phyloP scores from a whole-genome alignment of 2,888 invertebrate species.

The Phengaris arion region DNA sequence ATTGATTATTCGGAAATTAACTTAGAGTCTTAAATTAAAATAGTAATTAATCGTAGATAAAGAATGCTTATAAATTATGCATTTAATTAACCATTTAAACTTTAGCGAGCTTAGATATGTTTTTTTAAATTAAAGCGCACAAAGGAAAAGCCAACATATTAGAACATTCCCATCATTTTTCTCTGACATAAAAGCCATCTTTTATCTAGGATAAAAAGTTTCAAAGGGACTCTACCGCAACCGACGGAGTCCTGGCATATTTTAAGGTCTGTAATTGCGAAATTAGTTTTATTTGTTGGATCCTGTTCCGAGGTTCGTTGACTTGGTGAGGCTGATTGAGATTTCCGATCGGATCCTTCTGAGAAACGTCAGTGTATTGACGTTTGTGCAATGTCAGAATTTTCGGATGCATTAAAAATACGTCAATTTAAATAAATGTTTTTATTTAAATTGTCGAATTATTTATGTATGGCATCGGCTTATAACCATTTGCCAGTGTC shows the following conservation, averaged over 20 bases:
- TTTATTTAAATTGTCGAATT: too few relatives aligned
- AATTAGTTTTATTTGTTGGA: constrained; percentile 41
- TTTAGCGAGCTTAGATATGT: background rate
- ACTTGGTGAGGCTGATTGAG: constrained; percentile 29
- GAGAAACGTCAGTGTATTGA: constrained; percentile 14
- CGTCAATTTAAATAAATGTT: too few relatives aligned
- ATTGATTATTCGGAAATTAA: too few relatives aligned
- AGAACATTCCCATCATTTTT: constrained; percentile 10
- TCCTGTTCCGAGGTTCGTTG: constrained; percentile 39
- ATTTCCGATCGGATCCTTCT: background rate
- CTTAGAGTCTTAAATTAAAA: too few relatives aligned
- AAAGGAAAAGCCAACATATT: background rate
- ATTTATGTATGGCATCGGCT: too few relatives aligned
- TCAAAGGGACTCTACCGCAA: constrained; percentile 42
- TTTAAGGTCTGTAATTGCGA: constrained; percentile 46
- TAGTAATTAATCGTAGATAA: too few relatives aligned
- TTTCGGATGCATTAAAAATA: background rate
- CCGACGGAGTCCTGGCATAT: constrained; percentile 47
- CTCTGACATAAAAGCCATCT: constrained; percentile 29
- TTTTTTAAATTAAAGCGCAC: background rate
- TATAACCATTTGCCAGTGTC: too few relatives aligned
- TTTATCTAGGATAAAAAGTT: constrained; percentile 34
- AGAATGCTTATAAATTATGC: background rate
- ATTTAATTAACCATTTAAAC: too few relatives aligned
- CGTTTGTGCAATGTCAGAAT: background rate